Conservation (phyloP, 2,888 invertebrate genomes). For the Ceraclea dissimilis region DNA sequence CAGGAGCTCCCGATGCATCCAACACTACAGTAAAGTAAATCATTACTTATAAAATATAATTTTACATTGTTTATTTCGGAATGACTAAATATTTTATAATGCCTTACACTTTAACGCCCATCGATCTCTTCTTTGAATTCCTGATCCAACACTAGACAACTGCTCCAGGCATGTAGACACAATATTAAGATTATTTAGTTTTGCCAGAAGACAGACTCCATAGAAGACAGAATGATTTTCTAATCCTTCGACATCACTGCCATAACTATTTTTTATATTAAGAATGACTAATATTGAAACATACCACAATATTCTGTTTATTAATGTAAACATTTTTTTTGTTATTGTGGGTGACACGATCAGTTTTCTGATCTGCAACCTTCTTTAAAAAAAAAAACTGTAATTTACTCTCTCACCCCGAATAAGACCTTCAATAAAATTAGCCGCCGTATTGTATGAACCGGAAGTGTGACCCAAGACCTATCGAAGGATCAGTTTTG, state of each 20-base stretch:
- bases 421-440: too few species aligned
- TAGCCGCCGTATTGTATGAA: too few species aligned
- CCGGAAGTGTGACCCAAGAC: too few species aligned
- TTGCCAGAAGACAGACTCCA: background rate
- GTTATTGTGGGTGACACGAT: background rate
- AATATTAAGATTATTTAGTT: background rate
- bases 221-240: background rate
- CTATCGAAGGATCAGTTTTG: too few species aligned
- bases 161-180: background rate
- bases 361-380: background rate
- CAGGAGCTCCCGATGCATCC: background rate
- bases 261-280: background rate
- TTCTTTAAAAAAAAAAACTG: background rate
- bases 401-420: too few species aligned
- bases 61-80: too few species aligned
- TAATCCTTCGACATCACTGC: background rate
- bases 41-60: too few species aligned
- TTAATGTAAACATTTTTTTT: too few species aligned
- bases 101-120: slow-evolving; percentile 1
- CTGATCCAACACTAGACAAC: background rate
- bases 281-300: background rate
- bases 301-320: background rate
- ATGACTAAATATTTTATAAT: too few species aligned
- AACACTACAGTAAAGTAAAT: background rate
- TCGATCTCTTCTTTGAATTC: background rate